These are phyloP conservation scores for Todus mexicanus DNA, from an alignment of 2,797 vertebrate species.

Conservation along the genomic window DNA sequence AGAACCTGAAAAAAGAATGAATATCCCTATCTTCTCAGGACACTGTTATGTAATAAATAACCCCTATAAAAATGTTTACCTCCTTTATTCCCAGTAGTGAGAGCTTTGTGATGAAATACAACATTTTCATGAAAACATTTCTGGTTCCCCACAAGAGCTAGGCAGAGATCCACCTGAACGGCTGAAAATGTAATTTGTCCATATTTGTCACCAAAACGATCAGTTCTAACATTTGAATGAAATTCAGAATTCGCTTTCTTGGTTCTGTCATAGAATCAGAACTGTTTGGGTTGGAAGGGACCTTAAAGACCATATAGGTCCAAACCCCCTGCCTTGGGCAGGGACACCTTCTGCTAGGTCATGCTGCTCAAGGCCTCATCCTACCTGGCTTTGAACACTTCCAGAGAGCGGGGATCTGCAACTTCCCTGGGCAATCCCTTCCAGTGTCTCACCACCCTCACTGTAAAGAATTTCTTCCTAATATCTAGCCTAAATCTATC, in stretches of 20 bases:
- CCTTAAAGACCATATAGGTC: too few species aligned
- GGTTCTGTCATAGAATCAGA: neutral
- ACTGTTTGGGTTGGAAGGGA: too few species aligned
- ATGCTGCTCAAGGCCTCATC: too few species aligned
- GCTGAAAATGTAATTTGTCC: neutral
- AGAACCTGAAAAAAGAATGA: neutral
- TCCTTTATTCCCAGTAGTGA: neutral
- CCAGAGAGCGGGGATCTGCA: too few species aligned
- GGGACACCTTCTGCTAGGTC: too few species aligned
- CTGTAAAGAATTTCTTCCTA: too few species aligned
- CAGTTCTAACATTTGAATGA: neutral
- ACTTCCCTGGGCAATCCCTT: too few species aligned
- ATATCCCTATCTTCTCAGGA: neutral
- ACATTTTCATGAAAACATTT: neutral
- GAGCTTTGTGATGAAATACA: neutral
- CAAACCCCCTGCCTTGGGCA: too few species aligned
- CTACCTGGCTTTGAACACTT: too few species aligned
- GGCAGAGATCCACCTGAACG: neutral
- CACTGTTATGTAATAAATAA: neutral
- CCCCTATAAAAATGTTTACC: neutral
- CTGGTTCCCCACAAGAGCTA: neutral
- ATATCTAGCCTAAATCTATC: too few species aligned
- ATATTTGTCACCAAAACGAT: neutral
- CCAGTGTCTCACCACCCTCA: too few species aligned
- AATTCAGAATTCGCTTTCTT: neutral